Base-by-base conservation (phyloP, 2,888 invertebrate genomes). In the Drosophila multiciliata region DNA sequence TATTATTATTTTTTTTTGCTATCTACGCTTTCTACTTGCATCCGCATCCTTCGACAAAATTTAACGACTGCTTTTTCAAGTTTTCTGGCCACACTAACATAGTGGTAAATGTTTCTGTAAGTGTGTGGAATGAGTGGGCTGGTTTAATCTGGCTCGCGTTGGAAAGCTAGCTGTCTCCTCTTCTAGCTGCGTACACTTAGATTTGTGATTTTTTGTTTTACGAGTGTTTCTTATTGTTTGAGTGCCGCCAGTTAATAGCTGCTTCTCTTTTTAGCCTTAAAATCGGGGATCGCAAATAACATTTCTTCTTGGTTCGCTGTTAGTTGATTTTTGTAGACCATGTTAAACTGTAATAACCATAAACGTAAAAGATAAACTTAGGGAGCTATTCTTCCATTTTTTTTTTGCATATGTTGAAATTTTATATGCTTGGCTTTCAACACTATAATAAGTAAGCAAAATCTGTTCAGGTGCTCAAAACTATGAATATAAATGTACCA, bases 1-100 rank as follows among this genome's bases (percentile, higher is more conserved):
- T 20, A 3, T 20, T 12, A 7, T 45, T 12, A 8, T 40, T 38
- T 45, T 67, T 58, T 54, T 75, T 75, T 69, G 26, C 49, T 59
- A 67, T 52, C 49, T 81, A 53, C 68, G 81, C 78, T 78, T 78
- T 81, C 78, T 49, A 66, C 78, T 60, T 63, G 62, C 64, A 81
- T 78, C 78, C 78, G 78, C 78, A 78, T 78, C 78, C 82, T 78
- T 82, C 60, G 70, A 50, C 78, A 65, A 52, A 42, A 66, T 61
- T 66, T 35, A 36, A 42, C 61, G 26, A 49, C 26, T 38, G 54
- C 29, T 65, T 57, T 52, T 33, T 73, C 61, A 49, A 52, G 71
- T 67, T 67, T 45, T 70, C 58, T 32, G 58, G 40, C 49, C 17
- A 58, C 59, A 58, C 38, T 38, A 58, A 60, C 29, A 50, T 29